Percentiles rank a stretch among this genome's conserved stretches.
These are phyloP conservation scores for Aegithalos caudatus DNA, from an alignment of 2,113 vertebrate genomes.

Conservation along the genomic window DNA sequence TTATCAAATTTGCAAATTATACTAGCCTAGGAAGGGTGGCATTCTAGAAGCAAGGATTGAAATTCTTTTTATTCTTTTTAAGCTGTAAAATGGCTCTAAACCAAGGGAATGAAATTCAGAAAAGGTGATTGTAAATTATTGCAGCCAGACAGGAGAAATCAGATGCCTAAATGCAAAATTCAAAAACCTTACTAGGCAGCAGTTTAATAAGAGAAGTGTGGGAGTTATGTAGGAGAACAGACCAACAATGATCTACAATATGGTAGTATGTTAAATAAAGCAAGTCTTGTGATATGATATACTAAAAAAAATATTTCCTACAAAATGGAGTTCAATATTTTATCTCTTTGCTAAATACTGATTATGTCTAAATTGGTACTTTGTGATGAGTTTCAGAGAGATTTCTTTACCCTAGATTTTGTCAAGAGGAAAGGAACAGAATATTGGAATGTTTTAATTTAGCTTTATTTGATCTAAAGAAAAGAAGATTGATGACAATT, in stretches of 20 bases:
- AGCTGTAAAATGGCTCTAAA: not conserved
- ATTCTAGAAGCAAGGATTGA: not conserved
- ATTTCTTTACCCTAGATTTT: not conserved
- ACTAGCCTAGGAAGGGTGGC: not conserved
- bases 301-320: not conserved
- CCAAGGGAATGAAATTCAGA: not conserved
- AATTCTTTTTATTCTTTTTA: not conserved
- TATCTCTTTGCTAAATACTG: not conserved
- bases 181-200: not conserved
- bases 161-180: not conserved
- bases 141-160: not conserved
- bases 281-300: not conserved
- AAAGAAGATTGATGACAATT: not conserved
- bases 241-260: not conserved
- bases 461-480: not conserved
- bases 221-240: not conserved
- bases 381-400: not conserved
- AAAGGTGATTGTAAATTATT: not conserved
- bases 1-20: not conserved
- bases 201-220: not conserved
- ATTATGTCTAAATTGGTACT: not conserved
- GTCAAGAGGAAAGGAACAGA: not conserved
- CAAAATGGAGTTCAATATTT: not conserved
- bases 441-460: not conserved
- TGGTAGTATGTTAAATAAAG: not conserved